Conservation (phyloP, 2,888 invertebrate genomes). For the Euspilapteryx auroguttella region DNA sequence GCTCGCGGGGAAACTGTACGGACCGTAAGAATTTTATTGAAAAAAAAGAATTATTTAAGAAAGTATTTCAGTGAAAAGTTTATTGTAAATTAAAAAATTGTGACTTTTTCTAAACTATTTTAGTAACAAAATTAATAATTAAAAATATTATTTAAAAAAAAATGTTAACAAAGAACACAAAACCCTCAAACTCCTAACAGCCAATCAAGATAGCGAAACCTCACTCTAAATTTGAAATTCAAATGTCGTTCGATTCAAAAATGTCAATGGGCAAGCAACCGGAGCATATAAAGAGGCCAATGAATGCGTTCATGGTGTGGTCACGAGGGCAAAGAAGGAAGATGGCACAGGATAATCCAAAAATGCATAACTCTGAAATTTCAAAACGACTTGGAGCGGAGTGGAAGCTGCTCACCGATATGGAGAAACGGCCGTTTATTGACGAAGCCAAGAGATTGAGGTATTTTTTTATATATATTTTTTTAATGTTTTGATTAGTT, state of each 20-base stretch:
- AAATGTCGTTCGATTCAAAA: too few relatives aligned
- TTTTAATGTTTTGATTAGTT: too few relatives aligned
- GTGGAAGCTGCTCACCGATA: slow-evolving; percentile 85
- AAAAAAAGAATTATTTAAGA: slow-evolving; percentile 2
- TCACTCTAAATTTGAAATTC: too few relatives aligned
- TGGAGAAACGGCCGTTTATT: slow-evolving; percentile 86
- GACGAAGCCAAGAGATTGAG: slow-evolving; percentile 88
- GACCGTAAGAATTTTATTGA: slow-evolving; percentile 8
- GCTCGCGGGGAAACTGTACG: slow-evolving; percentile 17
- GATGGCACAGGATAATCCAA: slow-evolving; percentile 93
- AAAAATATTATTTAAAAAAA: neutral
- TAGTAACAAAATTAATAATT: neutral
- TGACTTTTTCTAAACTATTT: too few relatives aligned
- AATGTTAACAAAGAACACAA: too few relatives aligned
- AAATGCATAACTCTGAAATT: slow-evolving; percentile 93
- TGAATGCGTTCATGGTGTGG: slow-evolving; percentile 97
- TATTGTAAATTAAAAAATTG: slow-evolving; percentile 1
- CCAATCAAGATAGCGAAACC: too few relatives aligned
- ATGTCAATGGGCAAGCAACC: slow-evolving; percentile 49
- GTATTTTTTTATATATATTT: too few relatives aligned
- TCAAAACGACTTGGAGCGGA: slow-evolving; percentile 84
- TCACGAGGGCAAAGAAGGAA: slow-evolving; percentile 84
- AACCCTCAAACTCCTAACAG: too few relatives aligned
- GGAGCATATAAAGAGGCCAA: slow-evolving; percentile 89
- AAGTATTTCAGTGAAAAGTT: slow-evolving; percentile 3